A percentile compares a stretch with the other conserved stretches of the same genome.
Evolutionary conservation across 2,113 vertebrate species (phyloP).

Genomic region (Aspiorhynchus laticeps): DNA sequence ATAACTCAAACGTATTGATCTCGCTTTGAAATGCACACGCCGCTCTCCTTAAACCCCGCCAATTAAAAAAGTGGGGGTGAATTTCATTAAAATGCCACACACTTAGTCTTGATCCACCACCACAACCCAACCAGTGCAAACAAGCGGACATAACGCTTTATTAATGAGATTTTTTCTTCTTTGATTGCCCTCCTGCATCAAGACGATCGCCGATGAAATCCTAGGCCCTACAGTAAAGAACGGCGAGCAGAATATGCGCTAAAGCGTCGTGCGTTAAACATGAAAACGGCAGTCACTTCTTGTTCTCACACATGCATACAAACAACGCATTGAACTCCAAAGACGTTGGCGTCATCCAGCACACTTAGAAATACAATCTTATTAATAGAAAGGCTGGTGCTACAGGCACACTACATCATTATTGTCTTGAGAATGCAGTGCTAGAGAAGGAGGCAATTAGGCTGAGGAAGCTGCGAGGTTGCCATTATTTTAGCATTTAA

Average conservation of each 20-base stretch:
- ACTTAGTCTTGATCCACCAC: not conserved
- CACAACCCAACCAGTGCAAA: constrained; percentile 57
- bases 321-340: constrained; percentile 58
- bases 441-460: constrained; percentile 79
- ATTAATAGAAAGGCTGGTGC: constrained; percentile 74
- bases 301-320: constrained; percentile 39
- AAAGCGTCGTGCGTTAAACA: constrained; percentile 58
- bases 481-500: constrained; percentile 84
- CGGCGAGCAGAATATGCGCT: constrained; percentile 28
- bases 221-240: constrained; percentile 44
- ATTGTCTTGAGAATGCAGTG: constrained; percentile 76
- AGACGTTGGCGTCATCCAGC: constrained; percentile 62
- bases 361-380: constrained; percentile 75
- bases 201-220: constrained; percentile 64
- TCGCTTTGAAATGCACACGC: constrained; percentile 66
- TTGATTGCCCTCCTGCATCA: constrained; percentile 64
- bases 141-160: constrained; percentile 64
- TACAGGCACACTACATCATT: constrained; percentile 74
- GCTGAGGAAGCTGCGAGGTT: constrained; percentile 76
- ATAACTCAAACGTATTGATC: constrained; percentile 53
- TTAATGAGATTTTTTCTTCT: constrained; percentile 68
- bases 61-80: constrained; percentile 69
- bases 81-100: constrained; percentile 67
- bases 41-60: constrained; percentile 42
- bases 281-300: constrained; percentile 63